Percentiles rank a stretch among this genome's conserved stretches.
phyloP scores from a whole-genome alignment of 2,888 invertebrate genomes.

The Rhynchonema sp. region DNA sequence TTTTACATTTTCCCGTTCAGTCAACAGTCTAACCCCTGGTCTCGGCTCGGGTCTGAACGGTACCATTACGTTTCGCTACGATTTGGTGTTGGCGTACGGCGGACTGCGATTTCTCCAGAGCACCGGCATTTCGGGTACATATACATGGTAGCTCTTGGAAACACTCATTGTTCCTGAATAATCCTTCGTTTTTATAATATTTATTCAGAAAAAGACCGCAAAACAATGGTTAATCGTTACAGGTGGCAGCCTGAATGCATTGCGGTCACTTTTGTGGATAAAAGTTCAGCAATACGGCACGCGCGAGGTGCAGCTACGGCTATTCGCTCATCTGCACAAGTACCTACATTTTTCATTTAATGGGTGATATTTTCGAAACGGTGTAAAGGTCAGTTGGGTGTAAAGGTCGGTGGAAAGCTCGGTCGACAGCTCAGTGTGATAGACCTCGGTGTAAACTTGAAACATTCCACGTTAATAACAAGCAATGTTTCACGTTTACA shows the following conservation, averaged over 20 bases:
- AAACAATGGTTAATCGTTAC: not conserved
- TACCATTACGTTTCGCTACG: slow-evolving; percentile 51
- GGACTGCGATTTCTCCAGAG: slow-evolving; percentile 75
- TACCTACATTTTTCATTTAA: no score
- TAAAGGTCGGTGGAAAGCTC: no score
- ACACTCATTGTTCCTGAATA: not conserved
- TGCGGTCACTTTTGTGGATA: slow-evolving; percentile 77
- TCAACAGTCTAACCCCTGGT: slow-evolving; percentile 6
- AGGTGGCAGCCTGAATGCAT: slow-evolving; percentile 74
- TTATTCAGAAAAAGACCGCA: not conserved
- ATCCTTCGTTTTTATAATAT: not conserved
- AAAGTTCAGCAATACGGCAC: slow-evolving; percentile 81
- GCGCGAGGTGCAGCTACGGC: slow-evolving; percentile 62
- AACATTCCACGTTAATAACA: no score
- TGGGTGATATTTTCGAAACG: no score
- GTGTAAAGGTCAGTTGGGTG: no score
- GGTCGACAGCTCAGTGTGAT: no score
- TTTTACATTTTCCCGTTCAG: slow-evolving; percentile 2
- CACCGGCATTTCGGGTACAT: slow-evolving; percentile 44
- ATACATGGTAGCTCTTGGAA: no score
- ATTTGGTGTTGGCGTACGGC: slow-evolving; percentile 63
- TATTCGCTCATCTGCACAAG: slow-evolving; percentile 66
- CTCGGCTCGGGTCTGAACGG: not conserved
- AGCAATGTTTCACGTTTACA: no score
- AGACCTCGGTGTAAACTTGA: no score